Evolutionary conservation across 2,113 vertebrate species (phyloP).

Genomic region (Theristicus caerulescens): DNA sequence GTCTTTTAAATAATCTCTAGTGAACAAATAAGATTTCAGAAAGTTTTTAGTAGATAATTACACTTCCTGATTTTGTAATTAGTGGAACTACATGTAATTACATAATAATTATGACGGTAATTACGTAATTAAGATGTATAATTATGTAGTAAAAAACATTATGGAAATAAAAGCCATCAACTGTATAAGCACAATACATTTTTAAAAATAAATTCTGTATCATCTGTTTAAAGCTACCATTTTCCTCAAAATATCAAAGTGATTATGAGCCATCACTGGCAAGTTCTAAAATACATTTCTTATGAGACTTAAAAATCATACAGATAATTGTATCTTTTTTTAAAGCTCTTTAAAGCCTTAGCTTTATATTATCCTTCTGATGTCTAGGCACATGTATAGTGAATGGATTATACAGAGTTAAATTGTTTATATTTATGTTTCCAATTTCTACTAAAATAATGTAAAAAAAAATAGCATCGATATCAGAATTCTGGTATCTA

Average conservation of each 20-base stretch:
- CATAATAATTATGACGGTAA: slow-evolving; percentile 88
- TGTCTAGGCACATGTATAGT: neutral
- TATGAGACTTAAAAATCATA: slow-evolving; percentile 61
- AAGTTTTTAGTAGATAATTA: slow-evolving; percentile 86
- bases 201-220: slow-evolving; percentile 80
- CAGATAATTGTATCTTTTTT: slow-evolving; percentile 59
- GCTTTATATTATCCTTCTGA: slow-evolving; percentile 26
- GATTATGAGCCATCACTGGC: slow-evolving; percentile 77
- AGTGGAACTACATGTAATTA: slow-evolving; percentile 87
- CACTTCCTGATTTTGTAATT: slow-evolving; percentile 87
- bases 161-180: slow-evolving; percentile 86
- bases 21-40: slow-evolving; percentile 81
- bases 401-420: neutral
- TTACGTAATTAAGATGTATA: slow-evolving; percentile 87
- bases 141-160: slow-evolving; percentile 88
- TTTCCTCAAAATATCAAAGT: slow-evolving; percentile 78
- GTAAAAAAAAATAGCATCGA: neutral
- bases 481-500: neutral
- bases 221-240: slow-evolving; percentile 78
- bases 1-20: slow-evolving; percentile 81
- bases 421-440: slow-evolving; percentile 12
- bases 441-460: slow-evolving; percentile 6
- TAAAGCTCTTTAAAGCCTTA: slow-evolving; percentile 20
- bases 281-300: slow-evolving; percentile 74
- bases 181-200: slow-evolving; percentile 85